Conservation (phyloP, 2,797 vertebrate genomes). For the Zonotrichia albicollis region DNA sequence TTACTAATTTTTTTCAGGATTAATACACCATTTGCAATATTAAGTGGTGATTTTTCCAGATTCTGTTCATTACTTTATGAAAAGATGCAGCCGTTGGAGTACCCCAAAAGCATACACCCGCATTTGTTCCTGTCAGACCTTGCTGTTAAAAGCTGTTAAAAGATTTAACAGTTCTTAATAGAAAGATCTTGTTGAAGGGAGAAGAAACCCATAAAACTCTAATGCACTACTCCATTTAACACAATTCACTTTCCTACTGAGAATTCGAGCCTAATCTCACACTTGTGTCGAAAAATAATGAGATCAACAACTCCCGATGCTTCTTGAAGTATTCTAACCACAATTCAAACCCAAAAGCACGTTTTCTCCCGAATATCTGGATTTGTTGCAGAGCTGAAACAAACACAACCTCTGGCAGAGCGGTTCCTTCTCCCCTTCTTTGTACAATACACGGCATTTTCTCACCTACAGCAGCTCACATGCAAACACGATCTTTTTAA, state of each 20-base stretch:
- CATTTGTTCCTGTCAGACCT: constrained; percentile 17
- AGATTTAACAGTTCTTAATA: constrained; percentile 52
- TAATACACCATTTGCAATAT: constrained; percentile 8
- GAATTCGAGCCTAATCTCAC: constrained; percentile 39
- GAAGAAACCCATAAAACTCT: constrained; percentile 50
- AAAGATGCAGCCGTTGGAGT: constrained; percentile 4
- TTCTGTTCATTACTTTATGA: background rate
- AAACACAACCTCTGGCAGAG: background rate
- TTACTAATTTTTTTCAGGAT: constrained; percentile 11
- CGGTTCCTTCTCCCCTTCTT: background rate
- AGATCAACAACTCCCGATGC: constrained; percentile 7
- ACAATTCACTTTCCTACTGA: constrained; percentile 35
- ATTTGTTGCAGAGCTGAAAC: background rate
- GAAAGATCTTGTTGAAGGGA: constrained; percentile 45
- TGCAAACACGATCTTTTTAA: background rate
- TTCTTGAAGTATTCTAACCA: background rate
- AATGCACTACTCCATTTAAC: constrained; percentile 41
- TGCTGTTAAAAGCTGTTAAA: constrained; percentile 38
- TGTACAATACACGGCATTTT: background rate
- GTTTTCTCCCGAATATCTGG: background rate
- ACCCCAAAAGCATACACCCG: constrained; percentile 10
- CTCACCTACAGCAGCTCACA: background rate
- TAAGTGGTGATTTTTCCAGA: background rate
- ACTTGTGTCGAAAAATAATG: constrained; percentile 43
- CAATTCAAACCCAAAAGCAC: background rate